phyloP scores from a whole-genome alignment of 2,888 invertebrate species.

The Himalopsyche tibetana region DNA sequence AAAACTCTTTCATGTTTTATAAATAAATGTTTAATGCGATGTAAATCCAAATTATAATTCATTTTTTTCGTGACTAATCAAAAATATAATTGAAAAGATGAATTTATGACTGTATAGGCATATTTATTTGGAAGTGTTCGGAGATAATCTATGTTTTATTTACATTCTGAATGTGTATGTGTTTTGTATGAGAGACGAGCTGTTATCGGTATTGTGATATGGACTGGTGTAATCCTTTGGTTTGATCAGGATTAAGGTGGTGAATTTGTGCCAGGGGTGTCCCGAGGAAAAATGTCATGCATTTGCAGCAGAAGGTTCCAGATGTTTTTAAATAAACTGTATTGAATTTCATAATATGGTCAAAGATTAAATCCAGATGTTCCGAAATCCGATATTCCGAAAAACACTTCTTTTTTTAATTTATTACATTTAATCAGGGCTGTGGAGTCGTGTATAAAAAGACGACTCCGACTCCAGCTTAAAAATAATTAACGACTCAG shows the following conservation, averaged over 20 bases:
- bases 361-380: no score
- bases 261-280: not conserved
- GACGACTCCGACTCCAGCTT: no score
- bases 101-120: not conserved
- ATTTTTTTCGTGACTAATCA: not conserved
- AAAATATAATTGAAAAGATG: not conserved
- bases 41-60: not conserved
- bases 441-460: no score
- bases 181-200: not conserved
- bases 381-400: no score
- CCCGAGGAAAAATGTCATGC: not conserved
- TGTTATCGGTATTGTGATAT: conserved; percentile 19
- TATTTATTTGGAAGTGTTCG: not conserved
- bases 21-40: no score
- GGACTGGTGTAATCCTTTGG: not conserved
- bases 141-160: not conserved
- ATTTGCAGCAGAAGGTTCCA: no score
- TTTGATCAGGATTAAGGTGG: not conserved
- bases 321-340: no score
- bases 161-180: not conserved
- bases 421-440: no score
- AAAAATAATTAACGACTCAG: no score
- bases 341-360: no score
- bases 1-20: no score
- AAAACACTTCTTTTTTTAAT: no score